Evolutionary conservation across 1,140 invertebrate genomes (phyloP), one percentile per base, ranked within the genome.

Genomic region (Psix sp.): DNA sequence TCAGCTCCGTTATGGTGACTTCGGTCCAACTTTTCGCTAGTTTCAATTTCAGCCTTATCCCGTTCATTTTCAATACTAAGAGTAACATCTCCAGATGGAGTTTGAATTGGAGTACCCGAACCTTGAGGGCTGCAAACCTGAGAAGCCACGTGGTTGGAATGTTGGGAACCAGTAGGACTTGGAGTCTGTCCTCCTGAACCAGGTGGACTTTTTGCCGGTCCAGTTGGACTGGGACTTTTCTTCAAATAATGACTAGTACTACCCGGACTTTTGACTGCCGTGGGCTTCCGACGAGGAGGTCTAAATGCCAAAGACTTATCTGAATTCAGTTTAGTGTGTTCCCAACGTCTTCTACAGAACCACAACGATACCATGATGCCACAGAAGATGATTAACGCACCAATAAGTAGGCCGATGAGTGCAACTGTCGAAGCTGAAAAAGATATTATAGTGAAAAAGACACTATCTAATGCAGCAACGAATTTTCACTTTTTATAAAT

Each of bases 141-240:
- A 1, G 82, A 17, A 9, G 73, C 42, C 1, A 52, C 56, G 33
- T 71, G 48, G 5, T 74, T 79, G 0, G 76, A 70, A 10, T 76
- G 73, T 15, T 78, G 83, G 0, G 82, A 82, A 0, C 83, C 84
- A 0, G 82, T 86, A 0, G 86, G 86, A 65, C 85, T 87, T 0
- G 84, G 84, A 0, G 82, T 82, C 24, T 85, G 82, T 0, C 77
- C 77, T 7, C 76, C 76, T 0, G 84, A 85, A 15, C 88, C 88
- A 5, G 86, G 90, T 31, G 87, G 89, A 49, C 89, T 89, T 38
- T 90, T 90, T 1, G 86, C 89, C 14, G 88, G 88, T 33, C 90
- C 93, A 0, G 94, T 95, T 0, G 94, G 95, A 70, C 94, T 95
- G 0, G 95, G 94, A 33, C 92, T 94, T 84, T 96, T 96, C 85